Evolutionary conservation across 2,797 vertebrate species (phyloP), one percentile per base, ranked within the genome.

Genomic region (Vireo griseus): DNA sequence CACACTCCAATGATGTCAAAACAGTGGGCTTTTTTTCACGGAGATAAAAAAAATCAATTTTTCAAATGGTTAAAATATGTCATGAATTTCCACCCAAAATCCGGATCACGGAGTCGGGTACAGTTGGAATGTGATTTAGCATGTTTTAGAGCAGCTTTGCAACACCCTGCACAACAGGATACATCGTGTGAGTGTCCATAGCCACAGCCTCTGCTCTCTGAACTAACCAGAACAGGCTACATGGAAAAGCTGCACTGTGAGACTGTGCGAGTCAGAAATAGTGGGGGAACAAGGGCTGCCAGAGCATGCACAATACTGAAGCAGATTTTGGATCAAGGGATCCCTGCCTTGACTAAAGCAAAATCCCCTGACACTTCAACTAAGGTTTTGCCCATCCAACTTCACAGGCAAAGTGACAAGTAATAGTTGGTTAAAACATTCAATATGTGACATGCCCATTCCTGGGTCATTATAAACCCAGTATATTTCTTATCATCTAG

Each of bases 231-330:
- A 75, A 39, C 0, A 0, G 67, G 10, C 54, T 66, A 14, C 16
- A 21, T 11, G 21, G 71, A 44, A 94, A 45, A 84, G 37, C 9
- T 73, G 67, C 44, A 17, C 6, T 29, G 42, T 52, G 58, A 66
- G 59, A 50, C 5, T 17, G 10, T 9, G 26, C 0, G 3, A 66
- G 29, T 28, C 31, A 75, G 48, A 87, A 91, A 63, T 0, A 0
- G 20, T 58, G 76, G 61, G 31, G 71, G 35, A 80, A 26, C 11
- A 61, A 85, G 40, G 28, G 15, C 45, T 89, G 11, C 29, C 20
- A 68, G 35, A 85, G 9, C 22, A 25, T 2, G 11, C 26, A 2
- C 26, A 45, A 45, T 7, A 28, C 4, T 6, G 2, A 35, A 52
- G 9, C 0, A 0, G 22, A 58, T 85, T 77, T 89, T 57, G n/a